Evolutionary conservation across 2,797 vertebrate genomes (phyloP).

Genomic region (Intellagama lesueurii): DNA sequence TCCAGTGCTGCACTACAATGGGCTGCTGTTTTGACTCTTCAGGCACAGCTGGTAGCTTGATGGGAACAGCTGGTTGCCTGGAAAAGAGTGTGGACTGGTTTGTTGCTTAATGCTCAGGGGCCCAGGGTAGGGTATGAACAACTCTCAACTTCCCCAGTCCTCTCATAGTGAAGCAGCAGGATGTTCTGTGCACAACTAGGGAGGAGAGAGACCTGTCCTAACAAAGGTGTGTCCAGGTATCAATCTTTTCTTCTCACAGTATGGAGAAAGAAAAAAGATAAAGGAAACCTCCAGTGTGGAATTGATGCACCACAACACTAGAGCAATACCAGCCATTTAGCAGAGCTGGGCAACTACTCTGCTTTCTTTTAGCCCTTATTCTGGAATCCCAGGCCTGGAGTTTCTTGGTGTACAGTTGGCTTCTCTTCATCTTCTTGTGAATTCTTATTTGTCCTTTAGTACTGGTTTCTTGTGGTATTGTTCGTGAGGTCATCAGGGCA

Average conservation of each 20-base stretch:
- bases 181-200: background rate
- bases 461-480: background rate
- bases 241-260: background rate
- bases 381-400: background rate
- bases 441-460: background rate
- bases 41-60: conserved; percentile 43
- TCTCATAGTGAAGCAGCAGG: background rate
- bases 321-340: background rate
- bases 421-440: background rate
- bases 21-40: conserved; percentile 37
- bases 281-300: background rate
- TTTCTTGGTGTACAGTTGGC: background rate
- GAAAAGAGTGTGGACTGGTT: conserved; percentile 22
- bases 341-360: background rate
- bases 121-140: background rate
- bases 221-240: background rate
- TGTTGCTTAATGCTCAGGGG: conserved; percentile 22
- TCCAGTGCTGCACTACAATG: conserved; percentile 36
- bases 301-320: no score
- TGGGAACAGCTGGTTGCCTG: conserved; percentile 47
- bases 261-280: background rate
- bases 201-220: background rate
- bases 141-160: background rate
- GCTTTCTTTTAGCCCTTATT: background rate
- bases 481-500: background rate